Percentiles rank a stretch among this genome's conserved stretches.
These are phyloP conservation scores for Ataeniobius toweri DNA, from an alignment of 2,797 vertebrate genomes.

Conservation along the genomic window DNA sequence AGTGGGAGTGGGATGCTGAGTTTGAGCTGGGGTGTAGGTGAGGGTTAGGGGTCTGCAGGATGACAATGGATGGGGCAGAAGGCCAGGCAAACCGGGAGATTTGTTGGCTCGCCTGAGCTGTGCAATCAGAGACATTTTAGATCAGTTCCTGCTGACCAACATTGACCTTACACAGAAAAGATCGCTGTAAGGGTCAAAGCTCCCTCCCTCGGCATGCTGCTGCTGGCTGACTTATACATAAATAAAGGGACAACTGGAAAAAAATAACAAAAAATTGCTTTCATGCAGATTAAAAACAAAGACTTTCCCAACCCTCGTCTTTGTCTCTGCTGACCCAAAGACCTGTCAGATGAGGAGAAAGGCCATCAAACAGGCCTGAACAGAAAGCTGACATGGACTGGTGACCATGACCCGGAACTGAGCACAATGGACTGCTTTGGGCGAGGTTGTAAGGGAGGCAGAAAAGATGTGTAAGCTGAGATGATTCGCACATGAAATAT, in stretches of 20 bases:
- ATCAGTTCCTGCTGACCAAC: conserved; percentile 80
- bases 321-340: conserved; percentile 74
- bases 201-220: conserved; percentile 65
- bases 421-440: conserved; percentile 61
- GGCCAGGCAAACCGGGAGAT: conserved; percentile 60
- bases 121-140: conserved; percentile 67
- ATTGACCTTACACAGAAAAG: conserved; percentile 75
- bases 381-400: conserved; percentile 86
- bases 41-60: conserved; percentile 47
- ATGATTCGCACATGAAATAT: conserved; percentile 40
- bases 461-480: conserved; percentile 40
- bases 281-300: conserved; percentile 48
- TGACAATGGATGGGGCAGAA: conserved; percentile 67
- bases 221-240: conserved; percentile 31
- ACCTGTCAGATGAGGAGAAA: conserved; percentile 92
- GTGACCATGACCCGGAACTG: conserved; percentile 82
- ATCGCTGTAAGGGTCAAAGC: conserved; percentile 87
- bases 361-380: conserved; percentile 83
- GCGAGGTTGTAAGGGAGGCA: conserved; percentile 6
- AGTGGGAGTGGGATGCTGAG: conserved; percentile 61
- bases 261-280: conserved; percentile 18
- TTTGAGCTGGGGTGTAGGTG: conserved; percentile 58
- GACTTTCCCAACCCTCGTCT: conserved; percentile 49
- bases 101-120: conserved; percentile 49
- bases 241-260: conserved; percentile 23